These are phyloP conservation scores for Eriocheir sinensis DNA, from an alignment of 1,140 invertebrate genomes.

Conservation along the genomic window DNA sequence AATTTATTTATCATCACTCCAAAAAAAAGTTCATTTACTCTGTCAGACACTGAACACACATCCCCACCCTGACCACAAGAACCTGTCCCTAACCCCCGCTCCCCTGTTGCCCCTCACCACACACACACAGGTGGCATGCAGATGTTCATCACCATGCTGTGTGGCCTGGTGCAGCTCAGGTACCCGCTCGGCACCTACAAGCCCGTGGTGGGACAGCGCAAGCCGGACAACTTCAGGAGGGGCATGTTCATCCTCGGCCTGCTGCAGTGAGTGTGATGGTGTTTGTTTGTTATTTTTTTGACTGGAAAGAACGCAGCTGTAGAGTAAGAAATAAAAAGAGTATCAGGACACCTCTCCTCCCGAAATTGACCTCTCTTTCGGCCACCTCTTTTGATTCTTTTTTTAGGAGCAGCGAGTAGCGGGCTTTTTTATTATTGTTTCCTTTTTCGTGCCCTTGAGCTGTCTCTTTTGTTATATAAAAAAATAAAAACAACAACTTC, in stretches of 20 bases:
- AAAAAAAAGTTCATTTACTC: too few relatives aligned
- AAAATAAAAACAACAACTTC: too few relatives aligned
- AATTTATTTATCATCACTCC: too few relatives aligned
- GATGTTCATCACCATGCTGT: constrained; percentile 90
- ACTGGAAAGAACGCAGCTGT: neutral
- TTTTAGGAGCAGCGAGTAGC: too few relatives aligned
- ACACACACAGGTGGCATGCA: constrained; percentile 84
- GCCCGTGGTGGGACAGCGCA: constrained; percentile 30
- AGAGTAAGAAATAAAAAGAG: neutral
- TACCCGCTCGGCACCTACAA: constrained; percentile 86
- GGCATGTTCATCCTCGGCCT: constrained; percentile 91
- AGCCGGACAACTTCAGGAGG: constrained; percentile 88
- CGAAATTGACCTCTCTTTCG: too few relatives aligned
- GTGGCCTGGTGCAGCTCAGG: constrained; percentile 90
- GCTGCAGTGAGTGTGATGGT: constrained; percentile 84
- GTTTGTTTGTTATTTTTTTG: neutral
- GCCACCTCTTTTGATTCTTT: too few relatives aligned
- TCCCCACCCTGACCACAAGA: too few relatives aligned
- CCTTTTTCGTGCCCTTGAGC: too few relatives aligned
- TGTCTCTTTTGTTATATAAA: too few relatives aligned
- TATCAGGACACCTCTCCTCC: too few relatives aligned
- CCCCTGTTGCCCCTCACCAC: neutral
- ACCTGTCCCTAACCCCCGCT: neutral
- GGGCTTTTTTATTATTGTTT: too few relatives aligned
- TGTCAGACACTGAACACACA: too few relatives aligned